Evolutionary conservation across 2,113 vertebrate genomes (phyloP), one percentile per base, ranked within the genome.

Genomic region (Heterotilapia buettikoferi): DNA sequence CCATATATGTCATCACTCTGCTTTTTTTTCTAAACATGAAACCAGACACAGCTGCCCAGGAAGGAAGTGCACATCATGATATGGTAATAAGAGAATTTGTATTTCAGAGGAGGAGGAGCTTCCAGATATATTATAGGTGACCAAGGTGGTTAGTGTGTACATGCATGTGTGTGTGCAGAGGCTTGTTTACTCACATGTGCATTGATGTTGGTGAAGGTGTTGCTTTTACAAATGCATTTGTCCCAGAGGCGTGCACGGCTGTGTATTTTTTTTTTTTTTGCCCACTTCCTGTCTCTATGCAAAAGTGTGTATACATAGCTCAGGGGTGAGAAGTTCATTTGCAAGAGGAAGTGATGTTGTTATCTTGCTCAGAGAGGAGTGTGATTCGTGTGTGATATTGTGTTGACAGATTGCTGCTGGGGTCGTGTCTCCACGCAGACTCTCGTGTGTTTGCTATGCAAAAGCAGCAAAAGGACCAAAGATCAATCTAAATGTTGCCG

Each of bases 361-460:
- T 59, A 76, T 76, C 29, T 12, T 71, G 38, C 81, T 80, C 59
- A 80, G 91, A 84, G 88, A 85, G 24, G 53, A 73, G 88, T 84
- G 52, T 81, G 79, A 68, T 83, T 89, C 81, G 86, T 89, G 84
- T 66, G 13, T 1, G 24, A n/a, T 40, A 71, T 81, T 76, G 73
- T 81, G 85, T 93, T 83, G 89, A 78, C 82, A 89, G 89, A 86
- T 90, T 21, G 29, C 79, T 26, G 63, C 86, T 43, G 86, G 86
- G 78, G 54, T 86, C 29, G 24, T 83, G 85, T 87, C 85, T 91
- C 43, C 63, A 61, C 50, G 83, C 87, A 89, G 87, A 92, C 84
- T 38, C 79, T 86, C 9, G 26, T 88, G 47, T 84, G 88, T 95
- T 95, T 94, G 89, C 63, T 82, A 93, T 94, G 92, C 87, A 92